phyloP scores from a whole-genome alignment of 2,888 invertebrate species.

The Parnassius orleans region DNA sequence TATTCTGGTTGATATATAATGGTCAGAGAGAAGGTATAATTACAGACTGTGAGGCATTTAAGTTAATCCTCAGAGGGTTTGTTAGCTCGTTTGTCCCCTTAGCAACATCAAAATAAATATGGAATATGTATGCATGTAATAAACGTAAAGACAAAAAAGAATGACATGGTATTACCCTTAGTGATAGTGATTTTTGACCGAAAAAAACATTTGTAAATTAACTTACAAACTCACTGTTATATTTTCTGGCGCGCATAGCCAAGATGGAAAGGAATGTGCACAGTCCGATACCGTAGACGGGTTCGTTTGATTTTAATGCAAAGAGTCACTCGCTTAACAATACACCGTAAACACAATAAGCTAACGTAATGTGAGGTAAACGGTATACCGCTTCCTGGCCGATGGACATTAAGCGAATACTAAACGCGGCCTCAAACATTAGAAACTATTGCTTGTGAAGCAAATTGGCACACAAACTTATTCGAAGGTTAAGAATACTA shows the following conservation, averaged over 20 bases:
- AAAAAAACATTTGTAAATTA: too few species aligned
- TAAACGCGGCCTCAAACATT: conserved; percentile 51
- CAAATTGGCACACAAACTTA: conserved; percentile 23
- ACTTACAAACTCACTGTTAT: too few species aligned
- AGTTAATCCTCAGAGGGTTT: too few species aligned
- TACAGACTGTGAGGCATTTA: too few species aligned
- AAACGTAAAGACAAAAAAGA: too few species aligned
- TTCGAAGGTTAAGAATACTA: conserved; percentile 22
- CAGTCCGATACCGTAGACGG: conserved; percentile 35
- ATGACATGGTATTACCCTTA: too few species aligned
- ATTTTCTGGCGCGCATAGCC: not conserved
- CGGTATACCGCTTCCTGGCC: conserved; percentile 63
- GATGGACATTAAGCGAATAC: conserved; percentile 54
- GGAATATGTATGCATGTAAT: too few species aligned
- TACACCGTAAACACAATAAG: conserved; percentile 62
- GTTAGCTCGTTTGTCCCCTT: too few species aligned
- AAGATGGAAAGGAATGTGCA: conserved; percentile 10
- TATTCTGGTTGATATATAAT: too few species aligned
- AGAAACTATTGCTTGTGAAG: conserved; percentile 23
- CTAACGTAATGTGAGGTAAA: conserved; percentile 68
- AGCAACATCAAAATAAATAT: too few species aligned
- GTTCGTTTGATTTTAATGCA: conserved; percentile 52
- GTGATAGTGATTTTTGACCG: too few species aligned
- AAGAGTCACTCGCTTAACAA: conserved; percentile 55
- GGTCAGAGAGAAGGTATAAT: too few species aligned